Evolutionary conservation across 2,113 vertebrate genomes (phyloP), one percentile per base, ranked within the genome.

Genomic region (Leptobrachium ailaonicum): DNA sequence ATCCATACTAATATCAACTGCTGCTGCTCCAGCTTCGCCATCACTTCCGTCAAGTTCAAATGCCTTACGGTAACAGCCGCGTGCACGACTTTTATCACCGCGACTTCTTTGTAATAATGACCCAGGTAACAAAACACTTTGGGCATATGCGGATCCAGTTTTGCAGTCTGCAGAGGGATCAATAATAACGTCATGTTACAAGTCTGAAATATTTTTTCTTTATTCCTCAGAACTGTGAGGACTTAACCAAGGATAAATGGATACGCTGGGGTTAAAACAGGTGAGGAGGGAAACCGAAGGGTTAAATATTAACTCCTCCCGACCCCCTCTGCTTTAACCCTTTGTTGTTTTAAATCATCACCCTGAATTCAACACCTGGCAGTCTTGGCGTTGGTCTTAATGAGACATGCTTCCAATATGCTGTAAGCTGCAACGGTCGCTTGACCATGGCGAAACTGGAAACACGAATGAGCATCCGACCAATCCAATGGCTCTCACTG

Each of bases 61-160:
- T n/a, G 97, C 98, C 87, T 94, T 97, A 87, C 92, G 96, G 84
- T 96, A 99, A 87, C 98, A 99, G 14, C 98, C 96, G 40, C 94
- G 91, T 73, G 98, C 96, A 89, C 98, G 91, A 45, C 74, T 93
- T 83, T 62, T 91, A 87, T 99, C 97, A 80, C 88, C 91, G 86
- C 93, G 66, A 97, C 81, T 63, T 96, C 94, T 82, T 89, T 91
- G 85, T 98, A 99, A 87, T 95, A 99, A 87, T 95, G 94, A 11
- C 98, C 98, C 75, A 99, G 90, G 85, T 94, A 96, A 84, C 83
- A 88, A 86, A 98, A 99, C 45, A 88, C 95, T 87, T 88, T 89
- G 83, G 95, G 93, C 81, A 94, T 88, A 84, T 93, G 87, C 62
- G 92, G 88, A 83, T 99, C 96, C 84, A 98, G 83, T 88, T 94